Evolutionary conservation across 2,888 invertebrate species (phyloP).

Genomic region (Euplexia lucipara): DNA sequence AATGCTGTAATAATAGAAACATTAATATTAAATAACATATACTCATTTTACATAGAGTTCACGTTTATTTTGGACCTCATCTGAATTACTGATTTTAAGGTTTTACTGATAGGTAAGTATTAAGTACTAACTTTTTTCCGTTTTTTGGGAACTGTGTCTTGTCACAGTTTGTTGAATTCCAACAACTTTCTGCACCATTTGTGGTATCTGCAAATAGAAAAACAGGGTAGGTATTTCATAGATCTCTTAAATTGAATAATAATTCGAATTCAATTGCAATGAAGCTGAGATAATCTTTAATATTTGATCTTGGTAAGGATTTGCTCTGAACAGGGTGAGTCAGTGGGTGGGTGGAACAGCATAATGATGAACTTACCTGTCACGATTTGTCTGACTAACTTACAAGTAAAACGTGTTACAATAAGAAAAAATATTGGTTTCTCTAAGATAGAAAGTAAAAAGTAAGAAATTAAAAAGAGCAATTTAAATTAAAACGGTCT

Average conservation of each 20-base stretch:
- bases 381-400: too few relatives aligned
- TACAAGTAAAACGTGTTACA: too few relatives aligned
- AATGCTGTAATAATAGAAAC: slow-evolving; percentile 87
- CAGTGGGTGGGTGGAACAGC: too few relatives aligned
- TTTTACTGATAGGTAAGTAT: too few relatives aligned
- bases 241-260: not conserved
- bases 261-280: too few relatives aligned
- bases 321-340: not conserved
- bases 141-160: slow-evolving; percentile 76
- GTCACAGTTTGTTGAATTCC: slow-evolving; percentile 62
- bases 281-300: not conserved
- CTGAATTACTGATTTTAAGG: not conserved
- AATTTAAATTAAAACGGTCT: too few relatives aligned
- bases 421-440: too few relatives aligned
- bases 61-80: not conserved
- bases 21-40: not conserved
- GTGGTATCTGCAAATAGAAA: slow-evolving; percentile 62
- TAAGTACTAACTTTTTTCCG: slow-evolving; percentile 83
- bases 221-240: too few relatives aligned
- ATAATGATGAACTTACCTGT: slow-evolving; percentile 25
- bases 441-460: too few relatives aligned
- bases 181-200: slow-evolving; percentile 60
- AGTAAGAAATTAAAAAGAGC: too few relatives aligned
- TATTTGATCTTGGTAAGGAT: not conserved
- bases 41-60: too few relatives aligned